Percentiles rank a stretch among this genome's conserved stretches.
Conservation (phyloP, 1,140 invertebrate species). For the Rhynchophorus ferrugineus region DNA sequence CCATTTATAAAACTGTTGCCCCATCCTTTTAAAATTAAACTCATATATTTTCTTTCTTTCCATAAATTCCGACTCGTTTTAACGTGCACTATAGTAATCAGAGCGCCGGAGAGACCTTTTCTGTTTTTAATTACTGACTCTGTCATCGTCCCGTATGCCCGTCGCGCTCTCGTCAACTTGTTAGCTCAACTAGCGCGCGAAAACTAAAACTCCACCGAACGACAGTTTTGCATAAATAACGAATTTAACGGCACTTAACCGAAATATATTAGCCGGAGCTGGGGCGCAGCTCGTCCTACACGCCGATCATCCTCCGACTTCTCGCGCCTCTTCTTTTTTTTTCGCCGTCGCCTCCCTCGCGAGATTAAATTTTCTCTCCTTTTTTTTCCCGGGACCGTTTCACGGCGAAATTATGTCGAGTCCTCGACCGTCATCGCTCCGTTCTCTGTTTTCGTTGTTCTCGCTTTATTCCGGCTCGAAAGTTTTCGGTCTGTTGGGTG, state of each 20-base stretch:
- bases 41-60: too few species aligned
- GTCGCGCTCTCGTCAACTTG: conserved; percentile 13
- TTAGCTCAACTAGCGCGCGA: conserved; percentile 17
- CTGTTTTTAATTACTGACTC: conserved; percentile 20
- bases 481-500: too few species aligned
- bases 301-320: neutral
- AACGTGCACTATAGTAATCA: too few species aligned
- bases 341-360: neutral
- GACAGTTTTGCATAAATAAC: conserved; percentile 31
- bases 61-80: too few species aligned
- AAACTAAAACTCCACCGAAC: conserved; percentile 26
- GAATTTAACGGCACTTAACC: conserved; percentile 27
- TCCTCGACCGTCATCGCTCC: too few species aligned
- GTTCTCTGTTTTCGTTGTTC: too few species aligned
- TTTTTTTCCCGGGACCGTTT: too few species aligned
- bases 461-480: too few species aligned
- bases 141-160: conserved; percentile 5
- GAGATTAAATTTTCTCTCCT: conserved; percentile 5
- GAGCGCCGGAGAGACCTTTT: conserved; percentile 10
- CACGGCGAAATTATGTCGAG: too few species aligned
- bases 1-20: too few species aligned
- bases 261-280: conserved; percentile 26
- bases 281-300: conserved; percentile 15
- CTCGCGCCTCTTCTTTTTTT: conserved; percentile 6
- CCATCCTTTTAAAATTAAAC: too few species aligned